Evolutionary conservation across 2,888 invertebrate genomes (phyloP), one percentile per base, ranked within the genome.

Genomic region (Buathra laborator): DNA sequence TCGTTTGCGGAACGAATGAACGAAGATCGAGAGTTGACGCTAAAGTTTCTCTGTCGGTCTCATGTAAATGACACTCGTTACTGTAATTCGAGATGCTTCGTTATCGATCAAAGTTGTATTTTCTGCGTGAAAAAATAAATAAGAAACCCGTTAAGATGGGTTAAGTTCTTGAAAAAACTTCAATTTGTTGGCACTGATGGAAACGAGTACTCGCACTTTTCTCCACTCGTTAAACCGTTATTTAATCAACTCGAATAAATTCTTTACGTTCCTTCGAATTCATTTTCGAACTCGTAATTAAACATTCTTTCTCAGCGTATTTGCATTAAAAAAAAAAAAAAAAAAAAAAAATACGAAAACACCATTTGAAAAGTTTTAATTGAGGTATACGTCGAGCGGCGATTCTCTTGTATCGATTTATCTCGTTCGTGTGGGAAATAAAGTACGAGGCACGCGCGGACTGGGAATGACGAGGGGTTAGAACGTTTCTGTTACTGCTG

Each of bases 401-500:
- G 24, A 29, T 12, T 43, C 19, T 51, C 37, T 14, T n/a, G n/a
- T 37, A 37, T 71, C 51, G 24, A 48, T 66, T 43, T 66, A 12
- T 53, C 46, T 48, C 32, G 43, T 51, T 80, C 66, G 10, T 37
- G 67, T 46, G 56, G 46, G 48, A 16, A 7, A 14, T 19, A 16
- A 64, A 72, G 64, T 43, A 44, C 37, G 51, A 46, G 46, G 56
- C 66, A 66, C 80, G 72, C 74, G 80, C 44, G 12, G 24, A 56
- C 53, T 46, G 24, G 19, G 37, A n/a, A 48, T 16, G 71, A 64
- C 32, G 71, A 64, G 64, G 64, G 64, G 12, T 24, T 43, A 71
- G 67, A 79, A 79, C 66, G 24, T 80, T 66, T 66, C 51, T 37
- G 44, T 80, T 80, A 72, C 12, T 51, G 67, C 37, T 77, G 56